Percentiles rank a stretch among this genome's conserved stretches.
Evolutionary conservation across 2,797 vertebrate genomes (phyloP).

Genomic region (Cephalopachus bancanus): DNA sequence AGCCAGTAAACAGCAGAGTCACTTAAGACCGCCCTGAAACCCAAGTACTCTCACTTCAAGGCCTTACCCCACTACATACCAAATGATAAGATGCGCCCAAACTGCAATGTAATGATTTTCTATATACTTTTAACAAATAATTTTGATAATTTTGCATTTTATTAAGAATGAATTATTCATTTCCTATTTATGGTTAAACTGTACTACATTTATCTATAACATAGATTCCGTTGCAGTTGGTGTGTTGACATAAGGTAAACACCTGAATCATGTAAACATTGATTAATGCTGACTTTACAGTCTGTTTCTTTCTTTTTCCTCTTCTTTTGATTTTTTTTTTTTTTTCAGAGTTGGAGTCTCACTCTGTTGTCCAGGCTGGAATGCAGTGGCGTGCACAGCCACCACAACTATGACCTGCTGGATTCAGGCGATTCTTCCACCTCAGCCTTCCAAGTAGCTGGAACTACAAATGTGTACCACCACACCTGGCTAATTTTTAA

Average conservation of each 20-base stretch:
- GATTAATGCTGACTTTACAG: neutral
- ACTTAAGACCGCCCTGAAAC: neutral
- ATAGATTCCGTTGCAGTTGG: neutral
- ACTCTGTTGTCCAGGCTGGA: neutral
- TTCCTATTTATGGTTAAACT: constrained; percentile 47
- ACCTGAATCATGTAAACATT: neutral
- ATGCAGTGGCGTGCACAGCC: neutral
- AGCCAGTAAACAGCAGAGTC: neutral
- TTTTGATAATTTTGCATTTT: constrained; percentile 38
- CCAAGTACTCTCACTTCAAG: neutral
- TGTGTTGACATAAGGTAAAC: neutral
- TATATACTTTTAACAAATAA: constrained; percentile 19
- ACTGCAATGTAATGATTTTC: neutral
- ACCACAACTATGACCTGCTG: neutral
- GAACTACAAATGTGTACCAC: neutral
- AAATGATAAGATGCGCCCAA: neutral
- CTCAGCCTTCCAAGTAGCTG: neutral
- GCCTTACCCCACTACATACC: neutral
- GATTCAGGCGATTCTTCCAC: neutral
- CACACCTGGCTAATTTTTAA: neutral
- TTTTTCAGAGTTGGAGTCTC: neutral
- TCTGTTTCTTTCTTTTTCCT: no score
- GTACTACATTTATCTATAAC: neutral
- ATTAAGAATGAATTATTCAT: neutral
- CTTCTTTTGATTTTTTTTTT: no score